Evolutionary conservation across 2,888 invertebrate genomes (phyloP).

Genomic region (Apantesis nais): DNA sequence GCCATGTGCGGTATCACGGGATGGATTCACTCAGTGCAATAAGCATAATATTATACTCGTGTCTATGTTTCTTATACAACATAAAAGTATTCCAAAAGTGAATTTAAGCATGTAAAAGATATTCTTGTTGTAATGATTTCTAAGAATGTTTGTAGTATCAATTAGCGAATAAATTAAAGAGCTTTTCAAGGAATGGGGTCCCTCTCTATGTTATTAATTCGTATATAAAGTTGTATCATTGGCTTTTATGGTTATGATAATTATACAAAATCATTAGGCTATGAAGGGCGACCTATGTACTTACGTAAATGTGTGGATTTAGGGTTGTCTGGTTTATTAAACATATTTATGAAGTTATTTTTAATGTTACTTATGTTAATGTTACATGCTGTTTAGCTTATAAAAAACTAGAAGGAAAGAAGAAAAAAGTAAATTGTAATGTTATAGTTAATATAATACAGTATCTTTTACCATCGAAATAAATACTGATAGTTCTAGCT

Average conservation of each 20-base stretch:
- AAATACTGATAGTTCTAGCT: neutral
- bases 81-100: neutral
- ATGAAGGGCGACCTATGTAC: conserved; percentile 1
- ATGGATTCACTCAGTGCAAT: neutral
- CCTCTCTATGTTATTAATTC: neutral
- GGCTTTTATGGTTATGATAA: conserved; percentile 4
- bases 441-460: no score
- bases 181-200: neutral
- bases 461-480: neutral
- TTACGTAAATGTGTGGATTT: neutral
- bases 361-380: no score
- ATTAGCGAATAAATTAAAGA: neutral
- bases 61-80: neutral
- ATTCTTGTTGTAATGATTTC: neutral
- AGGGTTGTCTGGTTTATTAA: neutral
- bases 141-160: neutral
- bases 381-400: no score
- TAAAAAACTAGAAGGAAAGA: no score
- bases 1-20: neutral
- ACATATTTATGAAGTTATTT: neutral
- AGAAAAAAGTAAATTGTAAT: neutral
- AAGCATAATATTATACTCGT: neutral
- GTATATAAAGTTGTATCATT: neutral
- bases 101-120: neutral
- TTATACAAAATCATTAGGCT: conserved; percentile 11